Conservation (phyloP, 2,797 vertebrate genomes). For the Microcaecilia unicolor region DNA sequence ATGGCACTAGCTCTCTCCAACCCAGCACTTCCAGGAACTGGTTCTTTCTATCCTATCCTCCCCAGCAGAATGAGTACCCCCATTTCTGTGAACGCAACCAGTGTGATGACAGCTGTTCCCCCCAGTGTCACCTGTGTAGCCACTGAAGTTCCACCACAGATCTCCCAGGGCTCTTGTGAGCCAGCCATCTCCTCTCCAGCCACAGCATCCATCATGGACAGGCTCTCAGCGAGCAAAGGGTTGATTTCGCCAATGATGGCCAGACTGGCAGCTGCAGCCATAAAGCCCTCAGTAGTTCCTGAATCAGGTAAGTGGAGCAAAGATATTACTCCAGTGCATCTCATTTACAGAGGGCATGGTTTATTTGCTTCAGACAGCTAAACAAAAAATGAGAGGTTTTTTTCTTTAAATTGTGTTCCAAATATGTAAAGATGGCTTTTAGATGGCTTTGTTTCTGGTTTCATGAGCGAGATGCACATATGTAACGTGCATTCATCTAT, state of each 20-base stretch:
- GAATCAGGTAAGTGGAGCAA: slow-evolving; percentile 76
- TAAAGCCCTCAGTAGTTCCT: slow-evolving; percentile 73
- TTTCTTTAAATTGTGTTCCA: no score
- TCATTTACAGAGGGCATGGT: no score
- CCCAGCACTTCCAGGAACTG: slow-evolving; percentile 55
- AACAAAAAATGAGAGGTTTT: no score
- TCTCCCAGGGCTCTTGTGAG: slow-evolving; percentile 60
- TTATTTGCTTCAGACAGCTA: no score
- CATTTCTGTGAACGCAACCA: slow-evolving; percentile 64
- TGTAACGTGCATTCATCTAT: no score
- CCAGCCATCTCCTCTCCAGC: slow-evolving; percentile 66
- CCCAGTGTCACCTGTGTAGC: slow-evolving; percentile 62
- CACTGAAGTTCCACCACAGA: slow-evolving; percentile 67
- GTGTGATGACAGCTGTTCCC: slow-evolving; percentile 64
- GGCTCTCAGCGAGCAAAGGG: slow-evolving; percentile 94
- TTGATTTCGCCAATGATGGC: slow-evolving; percentile 99
- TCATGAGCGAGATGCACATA: no score
- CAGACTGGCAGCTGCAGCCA: slow-evolving; percentile 85
- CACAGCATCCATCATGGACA: slow-evolving; percentile 87
- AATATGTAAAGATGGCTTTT: no score
- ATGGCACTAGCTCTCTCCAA: slow-evolving; percentile 80
- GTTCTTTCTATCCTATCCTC: slow-evolving; percentile 82
- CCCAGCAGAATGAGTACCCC: slow-evolving; percentile 73
- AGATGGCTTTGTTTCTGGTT: no score
- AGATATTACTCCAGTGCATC: not conserved